Percentiles rank a stretch among this genome's conserved stretches.
Conservation (phyloP, 2,113 vertebrate species). For the Dissostichus mawsoni region DNA sequence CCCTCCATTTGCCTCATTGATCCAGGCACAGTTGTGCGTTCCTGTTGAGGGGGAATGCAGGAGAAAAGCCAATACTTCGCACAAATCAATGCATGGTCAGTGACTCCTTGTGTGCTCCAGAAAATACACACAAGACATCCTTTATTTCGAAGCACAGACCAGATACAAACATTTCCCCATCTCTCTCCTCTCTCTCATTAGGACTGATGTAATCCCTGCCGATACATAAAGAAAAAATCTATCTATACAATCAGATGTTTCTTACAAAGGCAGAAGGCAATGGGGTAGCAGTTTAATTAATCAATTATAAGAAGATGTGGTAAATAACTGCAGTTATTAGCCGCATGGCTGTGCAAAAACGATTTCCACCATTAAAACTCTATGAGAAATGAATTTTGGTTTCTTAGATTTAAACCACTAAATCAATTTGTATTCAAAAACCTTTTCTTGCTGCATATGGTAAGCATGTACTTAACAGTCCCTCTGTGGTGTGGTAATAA, state of each 20-base stretch:
- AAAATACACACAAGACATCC: conserved; percentile 28
- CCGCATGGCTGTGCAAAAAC: conserved; percentile 11
- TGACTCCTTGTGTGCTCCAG: conserved; percentile 32
- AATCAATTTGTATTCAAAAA: conserved; percentile 21
- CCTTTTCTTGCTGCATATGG: conserved; percentile 12
- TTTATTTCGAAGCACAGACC: conserved; percentile 7
- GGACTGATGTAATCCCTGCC: conserved; percentile 33
- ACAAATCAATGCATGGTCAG: conserved; percentile 63
- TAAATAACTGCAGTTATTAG: conserved; percentile 33
- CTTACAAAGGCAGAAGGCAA: conserved; percentile 19
- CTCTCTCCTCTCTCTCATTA: conserved; percentile 35
- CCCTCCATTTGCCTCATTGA: conserved; percentile 60
- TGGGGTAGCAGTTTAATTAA: conserved; percentile 42
- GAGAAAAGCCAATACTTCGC: conserved; percentile 39
- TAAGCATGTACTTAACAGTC: not conserved
- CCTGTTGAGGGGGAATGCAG: conserved; percentile 4
- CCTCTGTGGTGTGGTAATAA: conserved; percentile 23
- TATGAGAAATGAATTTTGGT: conserved; percentile 21
- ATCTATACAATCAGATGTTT: conserved; percentile 27
- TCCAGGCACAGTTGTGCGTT: conserved; percentile 35
- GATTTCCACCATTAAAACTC: conserved; percentile 10
- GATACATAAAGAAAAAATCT: conserved; percentile 49
- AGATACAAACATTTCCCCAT: conserved; percentile 12
- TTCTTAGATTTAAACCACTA: conserved; percentile 37
- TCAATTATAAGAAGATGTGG: conserved; percentile 50